phyloP scores from a whole-genome alignment of 2,113 vertebrate species.

The Oreocharis arfaki region DNA sequence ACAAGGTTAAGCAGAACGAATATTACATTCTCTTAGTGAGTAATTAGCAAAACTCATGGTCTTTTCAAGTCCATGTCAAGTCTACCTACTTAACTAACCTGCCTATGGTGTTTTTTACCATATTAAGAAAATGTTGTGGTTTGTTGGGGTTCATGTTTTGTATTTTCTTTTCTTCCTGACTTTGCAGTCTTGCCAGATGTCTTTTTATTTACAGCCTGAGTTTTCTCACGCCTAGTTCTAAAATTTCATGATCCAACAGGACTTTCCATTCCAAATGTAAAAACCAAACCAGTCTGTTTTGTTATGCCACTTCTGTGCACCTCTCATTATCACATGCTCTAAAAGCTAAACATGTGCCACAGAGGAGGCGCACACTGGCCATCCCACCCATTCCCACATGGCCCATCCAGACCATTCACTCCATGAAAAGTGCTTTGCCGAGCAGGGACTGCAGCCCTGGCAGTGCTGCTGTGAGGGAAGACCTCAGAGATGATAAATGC shows the following conservation, averaged over 20 bases:
- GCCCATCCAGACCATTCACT: not conserved
- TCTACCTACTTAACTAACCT: not conserved
- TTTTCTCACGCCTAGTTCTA: not conserved
- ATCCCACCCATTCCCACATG: not conserved
- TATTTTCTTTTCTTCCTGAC: not conserved
- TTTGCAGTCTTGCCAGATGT: not conserved
- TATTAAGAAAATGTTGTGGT: not conserved
- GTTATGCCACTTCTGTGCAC: not conserved
- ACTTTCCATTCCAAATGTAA: not conserved
- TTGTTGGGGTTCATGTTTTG: not conserved
- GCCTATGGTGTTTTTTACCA: not conserved
- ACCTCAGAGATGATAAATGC: slow-evolving; percentile 1
- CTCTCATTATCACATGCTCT: not conserved
- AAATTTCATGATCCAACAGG: not conserved
- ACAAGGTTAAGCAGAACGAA: not conserved
- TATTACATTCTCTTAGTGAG: not conserved
- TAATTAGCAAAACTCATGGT: not conserved
- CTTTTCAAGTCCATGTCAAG: not conserved
- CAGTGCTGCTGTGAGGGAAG: not conserved
- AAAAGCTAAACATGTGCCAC: not conserved
- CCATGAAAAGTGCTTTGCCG: not conserved
- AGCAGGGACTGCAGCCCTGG: not conserved
- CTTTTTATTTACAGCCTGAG: not conserved
- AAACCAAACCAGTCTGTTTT: not conserved
- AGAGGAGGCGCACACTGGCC: not conserved